Conservation (phyloP, 1,140 invertebrate genomes). For the Pteromalus puparum region DNA sequence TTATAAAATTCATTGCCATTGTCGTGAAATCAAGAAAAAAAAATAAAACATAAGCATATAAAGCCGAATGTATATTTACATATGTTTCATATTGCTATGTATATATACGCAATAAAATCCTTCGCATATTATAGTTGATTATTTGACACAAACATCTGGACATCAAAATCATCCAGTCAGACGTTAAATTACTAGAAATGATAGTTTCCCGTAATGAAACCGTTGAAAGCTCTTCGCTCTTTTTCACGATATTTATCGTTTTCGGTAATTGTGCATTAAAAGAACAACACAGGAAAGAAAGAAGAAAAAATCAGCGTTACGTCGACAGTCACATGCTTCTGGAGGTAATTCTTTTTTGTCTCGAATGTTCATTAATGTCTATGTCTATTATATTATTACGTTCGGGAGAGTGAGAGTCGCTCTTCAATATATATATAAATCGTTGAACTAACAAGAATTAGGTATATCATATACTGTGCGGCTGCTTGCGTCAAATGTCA, state of each 20-base stretch:
- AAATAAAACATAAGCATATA: slow-evolving; percentile 25
- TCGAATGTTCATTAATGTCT: slow-evolving; percentile 14
- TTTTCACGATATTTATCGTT: slow-evolving; percentile 18
- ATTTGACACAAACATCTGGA: slow-evolving; percentile 41
- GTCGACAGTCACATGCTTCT: slow-evolving; percentile 4
- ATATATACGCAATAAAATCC: slow-evolving; percentile 35
- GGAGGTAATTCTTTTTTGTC: neutral
- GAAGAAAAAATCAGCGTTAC: slow-evolving; percentile 6
- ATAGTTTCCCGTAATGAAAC: neutral
- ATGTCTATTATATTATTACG: slow-evolving; percentile 9
- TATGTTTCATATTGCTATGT: slow-evolving; percentile 22
- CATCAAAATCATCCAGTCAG: neutral
- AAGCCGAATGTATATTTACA: slow-evolving; percentile 36
- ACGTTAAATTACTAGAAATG: slow-evolving; percentile 23
- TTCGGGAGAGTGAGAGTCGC: slow-evolving; percentile 1
- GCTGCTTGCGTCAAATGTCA: slow-evolving; percentile 16
- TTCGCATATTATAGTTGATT: slow-evolving; percentile 26
- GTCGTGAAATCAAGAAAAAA: slow-evolving; percentile 23
- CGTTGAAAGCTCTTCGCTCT: neutral
- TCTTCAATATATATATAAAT: slow-evolving; percentile 35
- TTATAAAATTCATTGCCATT: slow-evolving; percentile 10
- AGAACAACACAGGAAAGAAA: slow-evolving; percentile 24
- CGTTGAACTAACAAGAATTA: slow-evolving; percentile 32
- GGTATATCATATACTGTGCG: slow-evolving; percentile 23
- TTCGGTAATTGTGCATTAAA: slow-evolving; percentile 31